Evolutionary conservation across 1,140 invertebrate species (phyloP).

Genomic region (Scaptomyza graminum): DNA sequence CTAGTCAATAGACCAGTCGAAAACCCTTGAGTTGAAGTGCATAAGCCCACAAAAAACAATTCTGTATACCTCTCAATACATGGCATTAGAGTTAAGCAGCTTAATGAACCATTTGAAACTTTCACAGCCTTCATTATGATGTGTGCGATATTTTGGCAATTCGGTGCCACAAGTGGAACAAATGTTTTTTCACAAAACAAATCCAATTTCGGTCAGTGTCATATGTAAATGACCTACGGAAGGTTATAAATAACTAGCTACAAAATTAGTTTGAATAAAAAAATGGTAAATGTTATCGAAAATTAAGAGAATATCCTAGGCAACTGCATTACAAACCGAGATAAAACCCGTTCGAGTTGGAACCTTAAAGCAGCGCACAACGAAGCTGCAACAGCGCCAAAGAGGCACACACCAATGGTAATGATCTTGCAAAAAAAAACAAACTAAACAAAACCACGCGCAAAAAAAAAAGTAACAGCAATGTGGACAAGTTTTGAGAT

Average conservation of each 20-base stretch:
- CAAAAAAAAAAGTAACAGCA: slow-evolving; percentile 39
- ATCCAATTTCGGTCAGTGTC: slow-evolving; percentile 1
- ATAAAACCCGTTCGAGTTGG: slow-evolving; percentile 63
- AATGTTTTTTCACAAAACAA: slow-evolving; percentile 32
- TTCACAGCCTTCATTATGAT: slow-evolving; percentile 79
- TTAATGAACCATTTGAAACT: slow-evolving; percentile 80
- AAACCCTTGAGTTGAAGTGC: slow-evolving; percentile 6
- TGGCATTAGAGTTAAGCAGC: slow-evolving; percentile 67
- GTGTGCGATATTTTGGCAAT: slow-evolving; percentile 72
- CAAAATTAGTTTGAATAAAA: neutral
- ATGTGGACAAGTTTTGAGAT: slow-evolving; percentile 57
- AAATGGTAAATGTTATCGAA: too few species aligned
- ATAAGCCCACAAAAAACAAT: slow-evolving; percentile 21
- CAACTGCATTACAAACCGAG: slow-evolving; percentile 46
- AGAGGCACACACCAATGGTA: slow-evolving; percentile 47
- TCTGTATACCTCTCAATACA: slow-evolving; percentile 29
- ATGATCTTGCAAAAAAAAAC: slow-evolving; percentile 72
- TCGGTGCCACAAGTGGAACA: slow-evolving; percentile 75
- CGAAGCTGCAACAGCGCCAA: slow-evolving; percentile 64
- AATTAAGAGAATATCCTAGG: neutral
- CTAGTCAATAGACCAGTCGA: slow-evolving; percentile 10
- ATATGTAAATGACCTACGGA: slow-evolving; percentile 29
- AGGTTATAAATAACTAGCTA: neutral
- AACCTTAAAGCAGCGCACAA: slow-evolving; percentile 64
- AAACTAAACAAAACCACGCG: slow-evolving; percentile 17